Conservation (phyloP, 2,888 invertebrate genomes). For the Cheilosia impressa region DNA sequence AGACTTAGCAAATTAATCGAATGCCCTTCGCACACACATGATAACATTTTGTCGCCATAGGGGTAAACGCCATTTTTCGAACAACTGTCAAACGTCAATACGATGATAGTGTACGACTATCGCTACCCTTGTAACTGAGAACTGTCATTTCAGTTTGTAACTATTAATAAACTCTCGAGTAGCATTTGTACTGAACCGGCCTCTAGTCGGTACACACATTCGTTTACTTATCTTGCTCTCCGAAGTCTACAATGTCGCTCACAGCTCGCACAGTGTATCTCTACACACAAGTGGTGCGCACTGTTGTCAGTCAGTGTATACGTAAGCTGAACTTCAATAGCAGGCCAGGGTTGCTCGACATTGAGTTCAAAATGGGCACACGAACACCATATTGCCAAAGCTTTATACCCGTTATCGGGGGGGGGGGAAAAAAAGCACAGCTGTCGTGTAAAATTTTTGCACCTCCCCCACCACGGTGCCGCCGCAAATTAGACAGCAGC, state of each 20-base stretch:
- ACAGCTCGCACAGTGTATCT: constrained; percentile 8
- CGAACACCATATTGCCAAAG: constrained; percentile 72
- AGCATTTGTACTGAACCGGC: constrained; percentile 65
- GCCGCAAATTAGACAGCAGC: constrained; percentile 20
- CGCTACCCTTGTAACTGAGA: constrained; percentile 60
- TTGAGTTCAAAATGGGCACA: constrained; percentile 76
- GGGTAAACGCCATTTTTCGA: constrained; percentile 32
- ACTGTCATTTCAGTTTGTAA: constrained; percentile 52
- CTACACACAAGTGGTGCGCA: constrained; percentile 22
- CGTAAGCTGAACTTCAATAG: constrained; percentile 76
- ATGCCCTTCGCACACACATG: constrained; percentile 6
- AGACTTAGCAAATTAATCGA: constrained; percentile 4
- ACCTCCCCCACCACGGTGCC: constrained; percentile 45
- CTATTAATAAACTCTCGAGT: constrained; percentile 65
- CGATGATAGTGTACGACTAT: constrained; percentile 22
- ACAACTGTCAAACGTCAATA: constrained; percentile 12
- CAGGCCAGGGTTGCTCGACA: constrained; percentile 76
- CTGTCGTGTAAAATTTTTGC: constrained; percentile 52
- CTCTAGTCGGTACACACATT: constrained; percentile 70
- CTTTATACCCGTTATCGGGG: constrained; percentile 72
- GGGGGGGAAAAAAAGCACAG: constrained; percentile 3
- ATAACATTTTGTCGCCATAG: constrained; percentile 21
- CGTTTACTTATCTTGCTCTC: constrained; percentile 65
- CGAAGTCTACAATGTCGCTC: constrained; percentile 66
- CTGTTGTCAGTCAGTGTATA: constrained; percentile 26